phyloP scores from a whole-genome alignment of 2,797 vertebrate species.

The Tragelaphus eurycerus region DNA sequence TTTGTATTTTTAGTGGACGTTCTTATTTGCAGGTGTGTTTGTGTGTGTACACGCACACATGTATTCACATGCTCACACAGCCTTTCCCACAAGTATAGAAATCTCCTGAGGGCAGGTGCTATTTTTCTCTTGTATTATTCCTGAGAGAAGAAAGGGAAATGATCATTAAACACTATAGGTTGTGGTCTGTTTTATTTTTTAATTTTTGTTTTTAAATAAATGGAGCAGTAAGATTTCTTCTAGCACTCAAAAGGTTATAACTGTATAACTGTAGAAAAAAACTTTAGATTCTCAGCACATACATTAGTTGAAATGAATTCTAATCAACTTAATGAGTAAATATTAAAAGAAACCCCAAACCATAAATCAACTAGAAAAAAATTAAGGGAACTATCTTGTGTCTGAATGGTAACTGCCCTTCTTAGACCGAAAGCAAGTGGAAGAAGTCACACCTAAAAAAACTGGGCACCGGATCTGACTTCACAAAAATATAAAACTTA shows the following conservation, averaged over 20 bases:
- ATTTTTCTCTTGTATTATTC: neutral
- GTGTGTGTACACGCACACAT: rapidly evolving
- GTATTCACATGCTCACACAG: neutral
- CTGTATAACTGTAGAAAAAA: neutral
- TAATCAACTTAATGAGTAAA: neutral
- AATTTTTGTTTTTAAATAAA: neutral
- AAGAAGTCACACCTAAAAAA: neutral
- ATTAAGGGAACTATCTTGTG: neutral
- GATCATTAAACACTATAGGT: neutral
- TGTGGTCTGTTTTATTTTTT: neutral
- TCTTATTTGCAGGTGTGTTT: neutral
- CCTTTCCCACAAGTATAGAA: neutral
- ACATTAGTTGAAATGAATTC: neutral
- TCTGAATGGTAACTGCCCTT: neutral
- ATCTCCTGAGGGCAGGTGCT: neutral
- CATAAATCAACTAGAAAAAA: neutral
- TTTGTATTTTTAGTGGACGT: neutral
- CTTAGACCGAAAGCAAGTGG: neutral
- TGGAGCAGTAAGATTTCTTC: neutral
- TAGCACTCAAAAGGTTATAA: neutral
- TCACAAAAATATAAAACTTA: neutral
- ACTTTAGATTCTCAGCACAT: neutral
- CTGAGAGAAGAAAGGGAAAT: neutral
- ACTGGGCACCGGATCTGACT: neutral
- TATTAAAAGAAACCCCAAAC: neutral